Percentiles rank a stretch among this genome's conserved stretches.
Evolutionary conservation across 2,888 invertebrate genomes (phyloP).

Genomic region (Ennomos quercinarius): DNA sequence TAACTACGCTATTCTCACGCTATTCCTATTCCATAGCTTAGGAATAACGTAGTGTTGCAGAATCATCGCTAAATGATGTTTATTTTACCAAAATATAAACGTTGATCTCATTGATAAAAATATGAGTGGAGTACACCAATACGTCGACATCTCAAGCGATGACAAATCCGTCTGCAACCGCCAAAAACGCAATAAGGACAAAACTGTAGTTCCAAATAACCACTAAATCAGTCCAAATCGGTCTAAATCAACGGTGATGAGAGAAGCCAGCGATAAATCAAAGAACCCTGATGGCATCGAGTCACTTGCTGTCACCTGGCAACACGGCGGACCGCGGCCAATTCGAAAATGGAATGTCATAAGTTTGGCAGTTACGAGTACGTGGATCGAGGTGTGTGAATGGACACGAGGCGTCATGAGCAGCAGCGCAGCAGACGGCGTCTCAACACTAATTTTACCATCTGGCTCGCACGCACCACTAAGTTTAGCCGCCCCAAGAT

Average conservation of each 20-base stretch:
- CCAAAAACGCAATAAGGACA: constrained; percentile 25
- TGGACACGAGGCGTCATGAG: constrained; percentile 77
- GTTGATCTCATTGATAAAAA: no score
- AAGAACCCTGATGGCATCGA: constrained; percentile 47
- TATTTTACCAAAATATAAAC: no score
- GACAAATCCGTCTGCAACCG: constrained; percentile 16
- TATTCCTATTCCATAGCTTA: no score
- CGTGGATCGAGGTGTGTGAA: constrained; percentile 67
- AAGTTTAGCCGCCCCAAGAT: constrained; percentile 86
- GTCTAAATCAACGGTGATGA: constrained; percentile 20
- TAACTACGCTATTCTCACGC: no score
- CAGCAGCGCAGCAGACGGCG: constrained; percentile 79
- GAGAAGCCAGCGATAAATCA: constrained; percentile 45
- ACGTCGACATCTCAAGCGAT: constrained; percentile 1
- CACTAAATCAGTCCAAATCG: constrained; percentile 29
- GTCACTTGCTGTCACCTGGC: constrained; percentile 56
- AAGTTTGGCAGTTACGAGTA: constrained; percentile 81
- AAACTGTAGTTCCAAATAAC: constrained; percentile 27
- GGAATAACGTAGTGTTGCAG: no score
- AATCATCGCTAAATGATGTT: no score
- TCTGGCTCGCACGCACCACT: constrained; percentile 84
- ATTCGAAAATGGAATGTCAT: constrained; percentile 79
- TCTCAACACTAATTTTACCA: constrained; percentile 85
- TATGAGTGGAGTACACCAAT: not conserved
- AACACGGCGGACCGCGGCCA: constrained; percentile 56